Base-by-base conservation (phyloP, 2,797 vertebrate genomes). In the Lacerta bilineata region DNA sequence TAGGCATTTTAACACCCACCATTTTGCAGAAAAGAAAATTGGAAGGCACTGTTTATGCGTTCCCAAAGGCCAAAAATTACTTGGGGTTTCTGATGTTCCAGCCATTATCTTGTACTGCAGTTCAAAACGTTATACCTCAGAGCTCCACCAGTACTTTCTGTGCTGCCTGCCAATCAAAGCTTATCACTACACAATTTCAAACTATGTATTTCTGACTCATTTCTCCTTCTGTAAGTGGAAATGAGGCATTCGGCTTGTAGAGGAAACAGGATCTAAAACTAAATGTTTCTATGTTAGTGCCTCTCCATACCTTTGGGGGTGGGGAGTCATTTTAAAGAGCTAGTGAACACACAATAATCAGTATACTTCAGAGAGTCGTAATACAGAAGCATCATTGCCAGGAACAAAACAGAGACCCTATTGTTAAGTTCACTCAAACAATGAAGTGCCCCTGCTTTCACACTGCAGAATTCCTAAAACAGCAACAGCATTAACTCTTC, bases 401-500 rank as follows among this genome's bases (percentile, higher is more conserved):
- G 90, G 85, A 87, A 41, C 64, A 86, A 55, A 59, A 94, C 82
- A 95, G 91, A 95, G 84, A 87, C 61, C 85, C 79, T 86, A 83
- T 85, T 81, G 80, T 72, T 94, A 83, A 93, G 88, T 86, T 77
- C 6, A 90, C 84, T 84, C 90, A 85, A 25, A 29, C 66, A 69
- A 68, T 5, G 43, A 91, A 94, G 84, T 82, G 85, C 9, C 83
- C 50, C 0, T 85, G 89, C 55, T 84, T 91, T 39, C 36, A 71
- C 0, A 0, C 72, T 81, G 29, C 23, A 87, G 8, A 89, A 86
- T 88, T 87, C 88, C 92, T 85, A 5, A 61, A 50, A 94, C 85
- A 93, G n/a, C 23, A 15, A 84, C 88, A 91, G 78, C 33, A 87
- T 94, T 94, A 94, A 93, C 87, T 83, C 89, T 88, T 94, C 50